Evolutionary conservation across 2,888 invertebrate species (phyloP), one percentile per base, ranked within the genome.

Genomic region (Netelia melanura): DNA sequence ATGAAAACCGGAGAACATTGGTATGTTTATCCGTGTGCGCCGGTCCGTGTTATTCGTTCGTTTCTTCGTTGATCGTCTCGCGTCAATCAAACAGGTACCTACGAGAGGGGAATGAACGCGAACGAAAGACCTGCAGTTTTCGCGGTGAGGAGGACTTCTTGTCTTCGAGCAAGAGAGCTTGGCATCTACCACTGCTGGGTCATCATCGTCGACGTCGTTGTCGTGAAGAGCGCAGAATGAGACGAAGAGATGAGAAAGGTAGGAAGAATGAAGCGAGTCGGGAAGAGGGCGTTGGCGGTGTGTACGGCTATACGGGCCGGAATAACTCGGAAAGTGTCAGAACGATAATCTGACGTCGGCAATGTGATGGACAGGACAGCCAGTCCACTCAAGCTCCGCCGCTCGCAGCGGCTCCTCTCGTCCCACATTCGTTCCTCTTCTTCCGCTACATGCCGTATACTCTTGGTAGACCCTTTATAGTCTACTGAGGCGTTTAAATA

Each of bases 241-340:
- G 79, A 80, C 58, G 81, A 72, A 68, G 64, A 70, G 84, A 75
- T 70, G 76, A 82, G 75, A 44, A 30, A 25, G 77, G 75, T 44
- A 44, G 52, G 67, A 71, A 64, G 76, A 75, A 84, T 62, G 85
- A 81, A 75, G 85, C 58, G 85, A 81, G 79, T 74, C 64, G 74
- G 74, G 78, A 85, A 85, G 86, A 86, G 75, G 83, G 89, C 81
- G 87, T 82, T 54, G 82, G 85, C 74, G 79, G 74, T 56, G 54
- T 54, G 23, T 30, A 43, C 56, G 71, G 88, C 88, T 88, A 86
- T 89, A 90, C 90, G 92, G 76, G 90, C 91, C 91, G 91, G 93
- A 93, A 93, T 93, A 94, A 93, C 93, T 93, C 92, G 92, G 90
- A 93, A 93, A 94, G 93, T 93, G 94, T 93, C 93, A 92, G 93